A percentile compares a stretch with the other conserved stretches of the same genome.
Conservation (phyloP, 2,113 vertebrate species). For the Cervus canadensis region DNA sequence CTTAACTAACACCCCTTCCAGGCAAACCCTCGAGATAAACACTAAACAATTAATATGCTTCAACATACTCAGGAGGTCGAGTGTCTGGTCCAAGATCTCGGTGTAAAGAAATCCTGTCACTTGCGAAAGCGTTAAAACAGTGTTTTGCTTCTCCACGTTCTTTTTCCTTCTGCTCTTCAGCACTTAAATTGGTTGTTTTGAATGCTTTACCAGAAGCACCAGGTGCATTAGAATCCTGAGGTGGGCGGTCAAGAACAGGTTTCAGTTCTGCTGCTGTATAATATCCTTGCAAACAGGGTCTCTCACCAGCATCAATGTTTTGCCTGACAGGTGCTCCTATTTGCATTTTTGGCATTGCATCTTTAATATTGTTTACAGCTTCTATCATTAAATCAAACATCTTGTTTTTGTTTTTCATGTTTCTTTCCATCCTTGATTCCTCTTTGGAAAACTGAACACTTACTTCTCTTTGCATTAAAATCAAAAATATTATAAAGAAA, state of each 20-base stretch:
- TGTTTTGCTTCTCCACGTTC: conserved; percentile 93
- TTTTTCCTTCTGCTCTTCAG: conserved; percentile 92
- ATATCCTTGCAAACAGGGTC: conserved; percentile 88
- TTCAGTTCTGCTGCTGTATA: conserved; percentile 92
- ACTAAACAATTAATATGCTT: conserved; percentile 40
- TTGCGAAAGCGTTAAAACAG: conserved; percentile 97
- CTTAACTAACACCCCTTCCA: not conserved
- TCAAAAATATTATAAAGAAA: conserved; percentile 91
- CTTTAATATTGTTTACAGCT: conserved; percentile 95
- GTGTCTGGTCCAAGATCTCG: conserved; percentile 96
- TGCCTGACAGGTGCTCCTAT: conserved; percentile 92
- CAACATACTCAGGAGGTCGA: conserved; percentile 96
- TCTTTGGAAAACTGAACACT: conserved; percentile 86
- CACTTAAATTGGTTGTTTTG: conserved; percentile 84
- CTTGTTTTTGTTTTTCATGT: conserved; percentile 87
- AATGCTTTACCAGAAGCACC: conserved; percentile 94
- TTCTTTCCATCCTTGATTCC: conserved; percentile 86
- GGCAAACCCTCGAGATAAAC: not conserved
- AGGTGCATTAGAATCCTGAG: conserved; percentile 89
- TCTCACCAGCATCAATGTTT: conserved; percentile 75
- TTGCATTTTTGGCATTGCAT: conserved; percentile 96
- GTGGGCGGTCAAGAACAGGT: conserved; percentile 89
- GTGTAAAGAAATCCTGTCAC: conserved; percentile 96
- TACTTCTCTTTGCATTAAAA: conserved; percentile 98
- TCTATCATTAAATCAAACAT: conserved; percentile 93